phyloP scores from a whole-genome alignment of 2,113 vertebrate genomes.

The Myiagra hebetior region DNA sequence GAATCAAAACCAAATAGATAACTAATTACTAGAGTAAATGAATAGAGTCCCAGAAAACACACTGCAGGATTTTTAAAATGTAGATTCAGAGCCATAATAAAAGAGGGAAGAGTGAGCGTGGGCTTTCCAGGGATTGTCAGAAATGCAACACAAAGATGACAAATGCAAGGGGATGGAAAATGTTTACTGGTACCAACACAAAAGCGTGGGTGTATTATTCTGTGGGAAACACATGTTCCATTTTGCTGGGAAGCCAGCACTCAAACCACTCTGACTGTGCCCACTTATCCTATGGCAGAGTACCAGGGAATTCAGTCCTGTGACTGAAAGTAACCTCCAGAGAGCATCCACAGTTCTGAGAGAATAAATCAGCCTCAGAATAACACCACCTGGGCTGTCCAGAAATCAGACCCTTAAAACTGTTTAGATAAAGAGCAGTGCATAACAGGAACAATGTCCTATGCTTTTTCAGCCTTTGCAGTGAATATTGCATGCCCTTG shows the following conservation, averaged over 20 bases:
- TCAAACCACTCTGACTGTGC: background rate
- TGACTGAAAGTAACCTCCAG: background rate
- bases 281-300: background rate
- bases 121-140: background rate
- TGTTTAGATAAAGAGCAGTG: background rate
- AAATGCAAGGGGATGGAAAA: background rate
- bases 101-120: background rate
- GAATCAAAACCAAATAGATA: background rate
- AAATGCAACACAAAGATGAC: background rate
- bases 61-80: background rate
- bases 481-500: background rate
- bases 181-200: background rate
- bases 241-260: slow-evolving; percentile 15
- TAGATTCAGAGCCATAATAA: background rate
- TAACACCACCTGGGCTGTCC: background rate
- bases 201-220: background rate
- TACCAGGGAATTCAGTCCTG: background rate
- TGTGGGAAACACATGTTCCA: background rate
- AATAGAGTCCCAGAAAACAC: background rate
- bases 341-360: background rate
- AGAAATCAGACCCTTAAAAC: background rate
- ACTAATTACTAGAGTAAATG: background rate
- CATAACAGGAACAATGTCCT: background rate
- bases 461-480: background rate
- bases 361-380: background rate